These are phyloP conservation scores for Drosophila repletoides DNA, from an alignment of 1,140 invertebrate species.

Conservation along the genomic window DNA sequence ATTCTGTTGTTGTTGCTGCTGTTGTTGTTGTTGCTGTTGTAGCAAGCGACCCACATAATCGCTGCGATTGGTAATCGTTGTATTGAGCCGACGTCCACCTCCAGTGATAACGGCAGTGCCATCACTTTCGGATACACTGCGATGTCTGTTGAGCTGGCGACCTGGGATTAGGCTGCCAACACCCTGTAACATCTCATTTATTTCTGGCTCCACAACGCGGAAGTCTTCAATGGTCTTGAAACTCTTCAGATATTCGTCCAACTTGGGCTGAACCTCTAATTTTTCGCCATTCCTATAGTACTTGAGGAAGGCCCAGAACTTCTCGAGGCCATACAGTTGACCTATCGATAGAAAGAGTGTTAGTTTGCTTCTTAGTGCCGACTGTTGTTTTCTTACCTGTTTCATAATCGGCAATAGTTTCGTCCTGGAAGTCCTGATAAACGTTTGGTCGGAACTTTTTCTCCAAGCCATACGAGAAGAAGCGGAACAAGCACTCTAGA, in stretches of 20 bases:
- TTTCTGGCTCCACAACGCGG: slow-evolving; percentile 88
- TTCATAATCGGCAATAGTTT: slow-evolving; percentile 96
- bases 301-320: slow-evolving; percentile 99
- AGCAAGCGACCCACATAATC: slow-evolving; percentile 77
- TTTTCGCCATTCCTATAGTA: slow-evolving; percentile 92
- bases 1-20: slow-evolving; percentile 61
- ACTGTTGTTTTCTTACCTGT: too few species aligned
- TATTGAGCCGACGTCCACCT: slow-evolving; percentile 71
- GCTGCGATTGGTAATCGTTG: slow-evolving; percentile 79
- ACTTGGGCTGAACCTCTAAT: slow-evolving; percentile 90
- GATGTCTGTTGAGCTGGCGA: slow-evolving; percentile 84
- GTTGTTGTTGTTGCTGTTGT: slow-evolving; percentile 69
- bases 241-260: slow-evolving; percentile 91
- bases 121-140: slow-evolving; percentile 85
- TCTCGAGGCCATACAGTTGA: slow-evolving; percentile 98
- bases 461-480: slow-evolving; percentile 98
- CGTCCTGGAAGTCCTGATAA: slow-evolving; percentile 97
- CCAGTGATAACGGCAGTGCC: slow-evolving; percentile 64
- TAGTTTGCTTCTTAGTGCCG: too few species aligned
- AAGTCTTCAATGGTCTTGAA: slow-evolving; percentile 99
- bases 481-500: slow-evolving; percentile 98
- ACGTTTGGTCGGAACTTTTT: slow-evolving; percentile 95
- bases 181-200: slow-evolving; percentile 84
- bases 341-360: slow-evolving; percentile 84
- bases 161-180: slow-evolving; percentile 82